A percentile compares a stretch with the other conserved stretches of the same genome.
Conservation (phyloP, 2,113 vertebrate species). For the Lampris incognitus region DNA sequence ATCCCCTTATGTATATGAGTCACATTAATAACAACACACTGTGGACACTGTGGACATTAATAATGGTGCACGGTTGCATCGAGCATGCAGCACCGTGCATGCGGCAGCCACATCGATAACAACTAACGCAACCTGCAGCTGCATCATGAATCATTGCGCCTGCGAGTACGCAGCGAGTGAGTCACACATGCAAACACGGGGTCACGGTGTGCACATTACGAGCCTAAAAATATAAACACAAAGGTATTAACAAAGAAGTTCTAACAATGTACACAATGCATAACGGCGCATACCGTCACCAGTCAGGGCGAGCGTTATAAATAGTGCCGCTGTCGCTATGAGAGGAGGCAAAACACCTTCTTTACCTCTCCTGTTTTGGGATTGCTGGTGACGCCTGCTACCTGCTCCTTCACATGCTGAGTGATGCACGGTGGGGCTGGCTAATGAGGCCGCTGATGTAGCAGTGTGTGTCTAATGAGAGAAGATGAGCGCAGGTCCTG, state of each 20-base stretch:
- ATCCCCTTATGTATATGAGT: conserved; percentile 78
- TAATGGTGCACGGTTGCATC: conserved; percentile 60
- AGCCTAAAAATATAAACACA: conserved; percentile 46
- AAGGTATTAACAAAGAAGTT: conserved; percentile 30
- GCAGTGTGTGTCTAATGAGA: conserved; percentile 68
- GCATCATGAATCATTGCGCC: conserved; percentile 65
- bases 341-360: conserved; percentile 10
- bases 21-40: conserved; percentile 80
- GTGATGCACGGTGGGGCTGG: conserved; percentile 60
- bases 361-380: conserved; percentile 28
- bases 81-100: conserved; percentile 44
- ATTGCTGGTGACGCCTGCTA: conserved; percentile 14
- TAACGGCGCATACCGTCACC: background rate
- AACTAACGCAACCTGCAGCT: conserved; percentile 57
- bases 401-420: conserved; percentile 53
- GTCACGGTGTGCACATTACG: conserved; percentile 24
- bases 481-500: conserved; percentile 55
- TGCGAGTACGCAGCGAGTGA: conserved; percentile 12
- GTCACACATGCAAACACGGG: conserved; percentile 40
- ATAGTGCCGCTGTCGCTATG: conserved; percentile 19
- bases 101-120: conserved; percentile 69
- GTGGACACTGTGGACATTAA: conserved; percentile 73
- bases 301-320: background rate
- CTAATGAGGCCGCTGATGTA: conserved; percentile 73
- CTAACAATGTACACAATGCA: conserved; percentile 24